A percentile compares a stretch with the other conserved stretches of the same genome.
These are phyloP conservation scores for Sinocyclocheilus rhinocerous DNA, from an alignment of 2,113 vertebrate genomes.

Conservation along the genomic window DNA sequence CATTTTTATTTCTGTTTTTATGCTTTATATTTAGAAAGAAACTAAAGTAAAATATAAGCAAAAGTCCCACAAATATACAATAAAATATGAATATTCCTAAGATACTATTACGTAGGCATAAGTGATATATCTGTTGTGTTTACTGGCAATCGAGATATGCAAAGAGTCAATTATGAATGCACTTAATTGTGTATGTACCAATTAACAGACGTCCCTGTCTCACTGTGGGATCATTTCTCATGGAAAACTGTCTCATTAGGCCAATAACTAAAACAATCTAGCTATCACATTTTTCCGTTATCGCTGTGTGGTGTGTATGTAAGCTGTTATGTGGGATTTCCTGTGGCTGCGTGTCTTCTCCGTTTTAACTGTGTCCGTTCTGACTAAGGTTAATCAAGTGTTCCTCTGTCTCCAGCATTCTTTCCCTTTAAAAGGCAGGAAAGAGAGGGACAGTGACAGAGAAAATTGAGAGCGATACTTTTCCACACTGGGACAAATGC, in stretches of 20 bases:
- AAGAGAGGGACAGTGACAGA: background rate
- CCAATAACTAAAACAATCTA: background rate
- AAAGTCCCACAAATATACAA: background rate
- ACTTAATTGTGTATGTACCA: background rate
- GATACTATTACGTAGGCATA: background rate
- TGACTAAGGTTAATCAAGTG: conserved; percentile 18
- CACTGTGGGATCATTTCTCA: background rate
- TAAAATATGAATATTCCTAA: background rate
- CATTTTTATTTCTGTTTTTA: too few relatives aligned
- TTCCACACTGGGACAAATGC: background rate
- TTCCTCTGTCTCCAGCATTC: background rate
- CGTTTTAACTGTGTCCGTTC: conserved; percentile 26
- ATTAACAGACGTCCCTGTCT: background rate
- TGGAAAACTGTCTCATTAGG: conserved; percentile 3
- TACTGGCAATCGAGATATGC: background rate
- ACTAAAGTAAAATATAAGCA: background rate
- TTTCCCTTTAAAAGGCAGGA: background rate
- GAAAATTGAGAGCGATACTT: background rate
- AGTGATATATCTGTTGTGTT: background rate
- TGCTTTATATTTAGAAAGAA: too few relatives aligned
- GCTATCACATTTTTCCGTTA: conserved; percentile 10
- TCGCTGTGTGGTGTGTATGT: background rate
- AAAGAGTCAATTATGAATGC: background rate
- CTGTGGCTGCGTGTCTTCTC: conserved; percentile 40
- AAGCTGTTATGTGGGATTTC: conserved; percentile 44